Percentiles rank a stretch among this genome's conserved stretches.
phyloP scores from a whole-genome alignment of 2,113 vertebrate genomes.

The Echinops telfairi region DNA sequence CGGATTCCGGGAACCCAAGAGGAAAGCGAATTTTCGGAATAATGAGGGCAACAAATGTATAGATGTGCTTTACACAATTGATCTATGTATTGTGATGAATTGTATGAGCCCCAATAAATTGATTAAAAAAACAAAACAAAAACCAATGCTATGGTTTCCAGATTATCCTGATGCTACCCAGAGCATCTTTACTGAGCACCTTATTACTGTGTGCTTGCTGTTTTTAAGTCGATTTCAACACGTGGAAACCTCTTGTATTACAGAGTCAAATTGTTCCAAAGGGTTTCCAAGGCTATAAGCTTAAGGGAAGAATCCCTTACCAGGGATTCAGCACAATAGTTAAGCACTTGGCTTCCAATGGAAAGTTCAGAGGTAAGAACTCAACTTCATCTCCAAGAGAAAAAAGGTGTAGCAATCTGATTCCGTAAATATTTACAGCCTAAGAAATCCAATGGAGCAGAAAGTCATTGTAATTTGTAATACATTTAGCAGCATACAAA shows the following conservation, averaged over 20 bases:
- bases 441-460: background rate
- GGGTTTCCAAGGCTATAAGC: background rate
- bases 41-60: too few species aligned
- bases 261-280: background rate
- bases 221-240: background rate
- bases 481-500: background rate
- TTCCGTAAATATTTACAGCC: too few species aligned
- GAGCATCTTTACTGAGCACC: background rate
- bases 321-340: background rate
- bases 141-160: background rate
- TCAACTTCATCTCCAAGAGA: too few species aligned
- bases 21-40: too few species aligned
- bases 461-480: background rate
- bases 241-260: background rate
- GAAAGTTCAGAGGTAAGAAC: too few species aligned
- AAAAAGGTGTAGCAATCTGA: too few species aligned
- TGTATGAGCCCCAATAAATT: too few species aligned
- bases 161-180: background rate
- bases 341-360: background rate
- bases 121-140: too few species aligned
- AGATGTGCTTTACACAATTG: too few species aligned
- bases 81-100: too few species aligned
- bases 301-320: background rate
- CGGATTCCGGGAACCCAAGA: too few species aligned
- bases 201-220: background rate